phyloP scores from a whole-genome alignment of 1,140 invertebrate species.

The Sarcophaga peregrina region DNA sequence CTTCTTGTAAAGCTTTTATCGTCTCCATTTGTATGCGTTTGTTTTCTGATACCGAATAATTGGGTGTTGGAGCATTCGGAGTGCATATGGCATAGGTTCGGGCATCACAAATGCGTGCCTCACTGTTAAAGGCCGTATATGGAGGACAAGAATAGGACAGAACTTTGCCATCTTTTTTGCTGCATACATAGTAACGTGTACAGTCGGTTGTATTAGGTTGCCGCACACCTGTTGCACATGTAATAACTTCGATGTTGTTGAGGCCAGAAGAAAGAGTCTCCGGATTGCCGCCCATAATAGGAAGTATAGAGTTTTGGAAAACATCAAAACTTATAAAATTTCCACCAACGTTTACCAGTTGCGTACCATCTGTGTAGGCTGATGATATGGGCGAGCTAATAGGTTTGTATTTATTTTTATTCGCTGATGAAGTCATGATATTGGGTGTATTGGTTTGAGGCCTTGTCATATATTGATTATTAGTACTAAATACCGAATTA shows the following conservation, averaged over 20 bases:
- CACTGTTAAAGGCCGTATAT: conserved; percentile 68
- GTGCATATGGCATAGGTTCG: conserved; percentile 62
- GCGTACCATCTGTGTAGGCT: conserved; percentile 36
- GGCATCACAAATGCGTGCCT: conserved; percentile 67
- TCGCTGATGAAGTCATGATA: neutral
- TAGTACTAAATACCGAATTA: conserved; percentile 16
- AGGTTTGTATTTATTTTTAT: neutral
- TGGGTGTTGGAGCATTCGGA: conserved; percentile 44
- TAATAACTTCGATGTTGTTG: conserved; percentile 64
- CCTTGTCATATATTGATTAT: conserved; percentile 45
- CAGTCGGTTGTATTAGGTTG: conserved; percentile 69
- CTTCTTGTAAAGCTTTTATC: conserved; percentile 56
- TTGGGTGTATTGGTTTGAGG: conserved; percentile 47
- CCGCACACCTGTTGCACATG: conserved; percentile 66
- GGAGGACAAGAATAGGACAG: conserved; percentile 68
- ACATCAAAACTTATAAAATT: conserved; percentile 63
- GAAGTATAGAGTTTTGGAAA: conserved; percentile 62
- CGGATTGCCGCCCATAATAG: conserved; percentile 53
- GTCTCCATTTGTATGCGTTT: conserved; percentile 57
- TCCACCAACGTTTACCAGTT: conserved; percentile 61
- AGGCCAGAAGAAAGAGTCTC: conserved; percentile 47
- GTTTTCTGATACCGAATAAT: conserved; percentile 57
- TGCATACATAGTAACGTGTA: conserved; percentile 69
- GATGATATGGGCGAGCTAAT: conserved; percentile 30
- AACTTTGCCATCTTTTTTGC: conserved; percentile 65